Evolutionary conservation across 1,140 invertebrate species (phyloP).

Genomic region (Brachionus koreanus): DNA sequence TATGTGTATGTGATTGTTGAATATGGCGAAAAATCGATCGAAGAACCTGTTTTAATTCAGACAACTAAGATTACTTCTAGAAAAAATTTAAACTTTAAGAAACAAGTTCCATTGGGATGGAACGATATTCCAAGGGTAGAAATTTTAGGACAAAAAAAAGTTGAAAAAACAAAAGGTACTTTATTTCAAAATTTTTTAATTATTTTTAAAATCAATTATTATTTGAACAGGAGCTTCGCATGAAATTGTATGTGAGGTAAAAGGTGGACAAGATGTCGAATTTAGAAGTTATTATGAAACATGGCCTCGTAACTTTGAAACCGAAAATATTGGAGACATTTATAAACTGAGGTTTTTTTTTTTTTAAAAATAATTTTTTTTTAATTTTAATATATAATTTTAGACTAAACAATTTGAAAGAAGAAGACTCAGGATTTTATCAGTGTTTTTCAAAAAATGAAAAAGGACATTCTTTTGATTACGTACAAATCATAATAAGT

Average conservation of each 20-base stretch:
- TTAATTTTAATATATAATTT: background rate
- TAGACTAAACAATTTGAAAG: slow-evolving; percentile 6
- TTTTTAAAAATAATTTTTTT: background rate
- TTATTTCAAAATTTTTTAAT: background rate
- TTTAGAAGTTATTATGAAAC: slow-evolving; percentile 15
- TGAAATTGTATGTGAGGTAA: background rate
- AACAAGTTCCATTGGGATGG: background rate
- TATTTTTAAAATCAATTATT: background rate
- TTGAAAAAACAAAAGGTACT: background rate
- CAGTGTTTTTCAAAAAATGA: background rate
- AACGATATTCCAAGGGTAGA: slow-evolving; percentile 8
- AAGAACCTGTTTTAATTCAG: background rate
- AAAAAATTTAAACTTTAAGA: background rate
- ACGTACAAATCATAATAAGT: background rate
- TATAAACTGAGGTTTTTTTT: background rate
- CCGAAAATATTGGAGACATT: slow-evolving; percentile 1
- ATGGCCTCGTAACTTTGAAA: background rate
- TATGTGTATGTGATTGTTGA: slow-evolving; percentile 14
- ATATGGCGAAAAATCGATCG: background rate
- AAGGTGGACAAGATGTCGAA: background rate
- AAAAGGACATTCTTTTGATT: background rate
- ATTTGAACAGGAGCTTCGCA: background rate
- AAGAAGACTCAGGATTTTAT: slow-evolving; percentile 8
- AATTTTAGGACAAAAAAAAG: background rate
- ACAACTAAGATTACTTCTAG: background rate